These are phyloP conservation scores for Lutjanus campechanus DNA, from an alignment of 2,797 vertebrate species.

Conservation along the genomic window DNA sequence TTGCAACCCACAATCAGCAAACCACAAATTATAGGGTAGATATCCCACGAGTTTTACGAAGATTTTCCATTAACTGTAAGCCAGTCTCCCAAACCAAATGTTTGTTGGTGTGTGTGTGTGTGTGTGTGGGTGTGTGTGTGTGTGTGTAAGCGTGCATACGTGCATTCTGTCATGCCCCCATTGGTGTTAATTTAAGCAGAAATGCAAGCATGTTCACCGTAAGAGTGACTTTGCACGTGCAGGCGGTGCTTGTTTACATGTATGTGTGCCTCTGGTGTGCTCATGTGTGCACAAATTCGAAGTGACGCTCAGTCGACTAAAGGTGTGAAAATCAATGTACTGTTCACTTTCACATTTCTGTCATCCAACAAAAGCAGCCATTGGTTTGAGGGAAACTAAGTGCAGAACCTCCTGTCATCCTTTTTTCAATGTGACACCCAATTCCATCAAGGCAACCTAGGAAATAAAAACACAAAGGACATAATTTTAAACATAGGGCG, in stretches of 20 bases:
- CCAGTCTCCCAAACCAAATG: conserved; percentile 53
- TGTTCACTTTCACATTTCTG: conserved; percentile 45
- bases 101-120: conserved; percentile 38
- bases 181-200: conserved; percentile 48
- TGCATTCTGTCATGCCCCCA: conserved; percentile 7
- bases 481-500: conserved; percentile 36
- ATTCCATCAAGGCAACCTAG: conserved; percentile 44
- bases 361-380: conserved; percentile 43
- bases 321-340: conserved; percentile 72
- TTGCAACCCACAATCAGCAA: conserved; percentile 73
- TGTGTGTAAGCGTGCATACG: neutral
- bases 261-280: conserved; percentile 32
- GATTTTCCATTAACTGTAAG: conserved; percentile 79
- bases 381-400: conserved; percentile 31
- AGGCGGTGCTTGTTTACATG: conserved; percentile 19
- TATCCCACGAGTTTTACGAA: conserved; percentile 75
- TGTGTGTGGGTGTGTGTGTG: conserved; percentile 22
- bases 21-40: conserved; percentile 81
- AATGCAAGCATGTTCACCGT: conserved; percentile 31
- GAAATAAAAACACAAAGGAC: conserved; percentile 38
- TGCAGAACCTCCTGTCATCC: conserved; percentile 37
- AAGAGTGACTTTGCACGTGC: conserved; percentile 32
- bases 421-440: conserved; percentile 46
- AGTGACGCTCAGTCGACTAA: conserved; percentile 30
- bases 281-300: conserved; percentile 61